Evolutionary conservation across 2,888 invertebrate species (phyloP), one percentile per base, ranked within the genome.

Genomic region (Papilio demoleus): DNA sequence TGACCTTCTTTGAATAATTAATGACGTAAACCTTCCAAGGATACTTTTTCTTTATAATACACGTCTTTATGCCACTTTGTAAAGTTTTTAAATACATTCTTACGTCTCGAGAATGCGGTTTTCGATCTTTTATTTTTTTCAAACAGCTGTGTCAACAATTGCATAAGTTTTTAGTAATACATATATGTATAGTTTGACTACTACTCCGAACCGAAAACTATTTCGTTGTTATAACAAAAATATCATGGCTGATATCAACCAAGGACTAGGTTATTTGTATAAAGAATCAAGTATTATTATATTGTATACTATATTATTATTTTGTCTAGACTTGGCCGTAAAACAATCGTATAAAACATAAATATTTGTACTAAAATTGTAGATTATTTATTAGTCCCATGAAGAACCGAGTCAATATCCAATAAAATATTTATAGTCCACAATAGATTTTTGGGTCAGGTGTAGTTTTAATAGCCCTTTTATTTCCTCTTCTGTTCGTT

Each of bases 131-230:
- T 34, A 38, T n/a, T 38, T 45, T 42, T 11, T 70, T 72, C 72
- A 71, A 64, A 72, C 81, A 82, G 75, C 80, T 82, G 82, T 79
- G 73, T 77, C 78, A 82, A 82, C 76, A 81, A 69, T 77, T 73
- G 73, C 71, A 75, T 75, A 78, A 79, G 68, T 65, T 58, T 68
- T 70, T 71, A 50, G 60, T 53, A 40, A 38, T 36, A 38, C 2
- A 67, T 71, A 66, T 61, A 64, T 56, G 24, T 56, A 56, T 53
- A 12, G 22, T 61, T 42, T 61, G 9, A 68, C 64, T 65, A 68
- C 65, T 11, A 22, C 42, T 66, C 45, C 45, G 56, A 45, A 65
- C 24, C 14, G 50, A 27, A 50, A 14, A 50, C 14, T n/a, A 6
- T 27, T 50, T 50, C 14, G 4, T 24, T 24, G 24, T 50, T 50